Conservation (phyloP, 2,888 invertebrate genomes). For the Netelia melanura region DNA sequence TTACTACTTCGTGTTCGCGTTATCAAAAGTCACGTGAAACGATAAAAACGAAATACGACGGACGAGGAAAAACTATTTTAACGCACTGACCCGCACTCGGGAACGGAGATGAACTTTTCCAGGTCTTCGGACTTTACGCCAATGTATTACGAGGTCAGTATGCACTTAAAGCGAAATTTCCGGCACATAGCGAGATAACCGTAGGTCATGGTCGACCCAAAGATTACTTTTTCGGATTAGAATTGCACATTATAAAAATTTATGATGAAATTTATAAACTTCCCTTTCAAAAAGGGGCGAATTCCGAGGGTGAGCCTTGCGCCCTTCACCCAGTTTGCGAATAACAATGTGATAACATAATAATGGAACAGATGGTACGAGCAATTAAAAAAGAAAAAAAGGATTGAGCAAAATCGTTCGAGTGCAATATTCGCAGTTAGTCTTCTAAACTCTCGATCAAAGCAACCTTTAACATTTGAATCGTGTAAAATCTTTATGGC, state of each 20-base stretch:
- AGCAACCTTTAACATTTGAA: conserved; percentile 48
- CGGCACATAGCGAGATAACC: no score
- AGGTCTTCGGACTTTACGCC: no score
- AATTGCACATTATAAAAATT: background rate
- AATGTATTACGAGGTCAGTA: no score
- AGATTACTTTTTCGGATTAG: no score
- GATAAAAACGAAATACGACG: conserved; percentile 60
- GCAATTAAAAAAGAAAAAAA: conserved; percentile 19
- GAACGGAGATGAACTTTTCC: background rate
- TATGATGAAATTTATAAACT: background rate
- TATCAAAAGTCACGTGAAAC: conserved; percentile 60
- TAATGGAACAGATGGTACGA: background rate
- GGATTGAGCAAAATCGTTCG: background rate
- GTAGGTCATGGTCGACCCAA: no score
- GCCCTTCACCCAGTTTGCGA: conserved; percentile 2
- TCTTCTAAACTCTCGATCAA: conserved; percentile 21
- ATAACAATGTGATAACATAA: conserved; percentile 24
- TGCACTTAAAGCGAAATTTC: no score
- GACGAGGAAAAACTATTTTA: conserved; percentile 34
- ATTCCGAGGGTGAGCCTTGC: background rate
- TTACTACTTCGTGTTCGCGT: conserved; percentile 58
- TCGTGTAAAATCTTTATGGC: conserved; percentile 20
- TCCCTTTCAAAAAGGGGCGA: conserved; percentile 4
- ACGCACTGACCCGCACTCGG: background rate
- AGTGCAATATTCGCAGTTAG: conserved; percentile 30